phyloP scores from a whole-genome alignment of 2,888 invertebrate species.

The Campoplex capitator region DNA sequence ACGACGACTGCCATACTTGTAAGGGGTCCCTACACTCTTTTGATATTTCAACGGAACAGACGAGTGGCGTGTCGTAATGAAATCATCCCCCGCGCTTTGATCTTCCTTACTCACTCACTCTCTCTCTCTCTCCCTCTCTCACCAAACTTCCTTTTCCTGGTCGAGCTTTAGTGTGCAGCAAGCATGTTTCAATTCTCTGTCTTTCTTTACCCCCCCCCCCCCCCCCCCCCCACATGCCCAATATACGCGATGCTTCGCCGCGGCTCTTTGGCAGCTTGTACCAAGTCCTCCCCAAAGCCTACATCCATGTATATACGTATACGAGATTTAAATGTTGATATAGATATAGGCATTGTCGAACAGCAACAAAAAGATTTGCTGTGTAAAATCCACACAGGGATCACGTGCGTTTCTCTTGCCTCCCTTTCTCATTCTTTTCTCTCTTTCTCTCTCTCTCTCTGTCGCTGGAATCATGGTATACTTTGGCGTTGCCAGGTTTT shows the following conservation, averaged over 20 bases:
- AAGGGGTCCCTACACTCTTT: slow-evolving; percentile 79
- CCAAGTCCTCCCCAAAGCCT: slow-evolving; percentile 34
- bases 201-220: slow-evolving; percentile 19
- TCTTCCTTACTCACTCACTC: slow-evolving; percentile 77
- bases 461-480: neutral
- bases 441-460: slow-evolving; percentile 6
- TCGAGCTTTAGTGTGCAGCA: slow-evolving; percentile 38
- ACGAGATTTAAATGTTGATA: neutral
- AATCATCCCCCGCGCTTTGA: slow-evolving; percentile 84
- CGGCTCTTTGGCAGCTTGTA: slow-evolving; percentile 52
- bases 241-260: slow-evolving; percentile 24
- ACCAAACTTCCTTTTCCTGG: slow-evolving; percentile 40
- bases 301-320: neutral
- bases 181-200: slow-evolving; percentile 51
- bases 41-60: slow-evolving; percentile 83
- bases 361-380: slow-evolving; percentile 31
- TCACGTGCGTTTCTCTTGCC: slow-evolving; percentile 25
- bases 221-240: slow-evolving; percentile 8
- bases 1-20: slow-evolving; percentile 74
- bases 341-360: slow-evolving; percentile 7
- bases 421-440: slow-evolving; percentile 15
- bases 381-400: slow-evolving; percentile 27
- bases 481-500: slow-evolving; percentile 42
- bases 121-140: slow-evolving; percentile 11
- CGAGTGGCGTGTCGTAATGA: slow-evolving; percentile 84